phyloP scores from a whole-genome alignment of 2,113 vertebrate species.

The Columba livia region DNA sequence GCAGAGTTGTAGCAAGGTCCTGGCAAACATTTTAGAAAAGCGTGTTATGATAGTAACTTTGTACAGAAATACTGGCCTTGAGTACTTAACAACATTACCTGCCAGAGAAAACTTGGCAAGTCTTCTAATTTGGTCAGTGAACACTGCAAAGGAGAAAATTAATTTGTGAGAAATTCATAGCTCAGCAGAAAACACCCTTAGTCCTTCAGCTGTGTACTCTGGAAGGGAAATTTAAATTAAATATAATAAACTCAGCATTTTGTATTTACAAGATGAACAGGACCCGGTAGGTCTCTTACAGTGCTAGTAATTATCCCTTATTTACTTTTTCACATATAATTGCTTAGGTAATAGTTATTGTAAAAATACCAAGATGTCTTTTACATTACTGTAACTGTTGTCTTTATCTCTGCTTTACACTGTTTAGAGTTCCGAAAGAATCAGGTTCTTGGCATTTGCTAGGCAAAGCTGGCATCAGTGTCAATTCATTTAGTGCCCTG shows the following conservation, averaged over 20 bases:
- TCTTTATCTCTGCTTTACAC: neutral
- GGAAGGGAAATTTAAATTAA: neutral
- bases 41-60: neutral
- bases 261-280: neutral
- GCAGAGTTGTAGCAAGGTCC: neutral
- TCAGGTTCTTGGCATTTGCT: neutral
- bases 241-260: neutral
- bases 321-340: neutral
- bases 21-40: neutral
- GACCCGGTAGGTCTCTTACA: neutral
- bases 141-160: neutral
- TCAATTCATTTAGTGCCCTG: neutral
- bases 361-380: neutral
- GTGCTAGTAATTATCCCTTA: neutral
- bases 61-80: neutral
- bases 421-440: neutral
- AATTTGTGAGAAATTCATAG: slow-evolving; percentile 28
- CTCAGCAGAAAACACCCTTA: slow-evolving; percentile 21
- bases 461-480: neutral
- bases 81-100: slow-evolving; percentile 12
- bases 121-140: slow-evolving; percentile 20
- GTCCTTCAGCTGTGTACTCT: neutral
- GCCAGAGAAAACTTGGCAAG: slow-evolving; percentile 38
- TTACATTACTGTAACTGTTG: neutral
- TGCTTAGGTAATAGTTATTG: neutral